Base-by-base conservation (phyloP, 1,140 invertebrate species). In the Ceratina australensis region DNA sequence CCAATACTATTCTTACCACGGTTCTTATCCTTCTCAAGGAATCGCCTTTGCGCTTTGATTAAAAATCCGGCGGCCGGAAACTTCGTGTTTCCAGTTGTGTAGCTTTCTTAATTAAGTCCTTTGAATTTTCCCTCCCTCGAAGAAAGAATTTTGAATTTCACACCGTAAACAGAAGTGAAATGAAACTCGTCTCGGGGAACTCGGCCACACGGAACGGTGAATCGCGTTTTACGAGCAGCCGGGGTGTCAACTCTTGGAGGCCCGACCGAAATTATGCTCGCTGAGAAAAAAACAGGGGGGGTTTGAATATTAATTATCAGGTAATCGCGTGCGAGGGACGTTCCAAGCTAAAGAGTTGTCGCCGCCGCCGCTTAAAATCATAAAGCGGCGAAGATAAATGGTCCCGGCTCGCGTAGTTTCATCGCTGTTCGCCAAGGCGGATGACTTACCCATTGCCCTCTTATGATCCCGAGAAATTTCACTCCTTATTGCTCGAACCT, bases 381-480 rank as follows among this genome's bases (percentile, higher is more conserved):
- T 84, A 80, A 83, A 84, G 68, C 16, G 33, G 33, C 20, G 26
- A 73, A n/a, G 78, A 76, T 69, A 64, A 80, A 83, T 59, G 57
- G 67, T 52, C 63, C 57, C 80, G 72, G 81, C 66, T 80, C 72
- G 78, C 78, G 77, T 69, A 80, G 68, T 77, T 84, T 72, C 82
- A 54, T 79, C 72, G 61, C 54, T 69, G 71, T 68, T 76, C 28
- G 54, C 52, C 56, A 77, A 64, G 63, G 61, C 22, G 28, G 67
- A 76, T 59, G 61, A 82, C 77, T 72, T 61, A 54, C 67, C 61
- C 59, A 50, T 83, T 83, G 72, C 63, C 67, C 20, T 50, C 66
- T 80, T 84, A 84, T 80, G 83, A 72, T 57, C 15, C 24, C 16
- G 28, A 56, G 75, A 56, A 83, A 79, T 83, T 84, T 69, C 64